Base-by-base conservation (phyloP, 2,797 vertebrate species). In the Varecia variegata region DNA sequence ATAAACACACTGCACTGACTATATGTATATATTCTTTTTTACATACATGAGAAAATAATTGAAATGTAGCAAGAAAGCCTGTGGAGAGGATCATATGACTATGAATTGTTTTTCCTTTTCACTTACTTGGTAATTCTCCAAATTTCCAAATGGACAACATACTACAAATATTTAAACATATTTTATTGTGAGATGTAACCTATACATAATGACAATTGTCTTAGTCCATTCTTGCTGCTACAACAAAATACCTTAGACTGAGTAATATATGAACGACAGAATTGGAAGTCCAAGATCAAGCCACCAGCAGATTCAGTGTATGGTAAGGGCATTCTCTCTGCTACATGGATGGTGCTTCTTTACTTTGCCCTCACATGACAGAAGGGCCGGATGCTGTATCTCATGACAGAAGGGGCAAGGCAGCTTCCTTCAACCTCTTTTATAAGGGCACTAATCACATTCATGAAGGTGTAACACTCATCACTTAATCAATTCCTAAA, bases 381-480 rank as follows among this genome's bases (percentile, higher is more conserved):
- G 15, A 27, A 32, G 0, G 12, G n/a, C 20, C 5, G 0, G 35
- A 17, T 43, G 30, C 1, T 60, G 9, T 73, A 10, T 54, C 2
- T 8, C 15, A 71, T 23, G 4, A n/a, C 5, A 43, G 13, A 58
- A 80, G 2, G 0, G 17, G 12, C 9, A n/a, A 67, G 43, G 47
- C 0, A 54, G 0, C 1, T 70, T 43, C 15, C 15, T 80, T 60
- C 4, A 45, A 13, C 3, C 38, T 56, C 4, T 30, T 54, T 27
- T 65, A 21, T 23, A 40, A 23, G 5, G 25, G 27, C 12, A 40
- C 17, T 52, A 21, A 7, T 50, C 20, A 2, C 2, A n/a, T 14
- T 52, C n/a, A 6, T 35, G 23, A 77, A 11, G 15, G 14, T 20
- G 7, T 7, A 54, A 5, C 1, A 13, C 15, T 23, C 18, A 45